phyloP scores from a whole-genome alignment of 2,113 vertebrate species.

The Crotalus helleri region DNA sequence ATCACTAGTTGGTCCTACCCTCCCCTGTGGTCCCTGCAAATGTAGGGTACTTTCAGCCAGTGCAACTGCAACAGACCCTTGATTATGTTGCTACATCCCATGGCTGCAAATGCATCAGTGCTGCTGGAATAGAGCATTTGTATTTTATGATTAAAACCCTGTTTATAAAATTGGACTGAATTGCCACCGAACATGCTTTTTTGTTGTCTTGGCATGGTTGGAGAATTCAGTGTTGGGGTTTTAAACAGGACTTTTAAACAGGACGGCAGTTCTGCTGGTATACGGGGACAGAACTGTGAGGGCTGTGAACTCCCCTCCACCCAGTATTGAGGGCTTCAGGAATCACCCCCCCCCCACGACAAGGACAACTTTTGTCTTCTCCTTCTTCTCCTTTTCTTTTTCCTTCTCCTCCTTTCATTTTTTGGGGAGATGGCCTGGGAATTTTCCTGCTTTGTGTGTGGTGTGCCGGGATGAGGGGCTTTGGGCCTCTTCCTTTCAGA shows the following conservation, averaged over 20 bases:
- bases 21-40: not conserved
- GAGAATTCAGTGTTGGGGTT: not conserved
- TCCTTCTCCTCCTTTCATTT: conserved; percentile 36
- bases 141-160: not conserved
- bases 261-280: too few relatives aligned
- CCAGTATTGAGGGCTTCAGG: conserved; percentile 69
- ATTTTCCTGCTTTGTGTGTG: conserved; percentile 76
- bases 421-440: conserved; percentile 57
- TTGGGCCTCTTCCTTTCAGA: conserved; percentile 75
- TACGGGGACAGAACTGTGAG: not conserved
- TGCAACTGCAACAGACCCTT: not conserved
- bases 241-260: too few relatives aligned
- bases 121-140: not conserved
- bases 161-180: not conserved
- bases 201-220: not conserved
- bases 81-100: not conserved
- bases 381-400: conserved; percentile 61
- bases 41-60: not conserved
- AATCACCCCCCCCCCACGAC: conserved; percentile 64
- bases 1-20: not conserved
- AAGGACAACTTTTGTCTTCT: conserved; percentile 65
- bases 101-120: not conserved
- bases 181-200: not conserved
- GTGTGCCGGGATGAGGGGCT: conserved; percentile 66
- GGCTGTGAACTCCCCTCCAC: conserved; percentile 26